A percentile compares a stretch with the other conserved stretches of the same genome.
These are phyloP conservation scores for Ectemnius cavifrons DNA, from an alignment of 2,888 invertebrate genomes.

Conservation along the genomic window DNA sequence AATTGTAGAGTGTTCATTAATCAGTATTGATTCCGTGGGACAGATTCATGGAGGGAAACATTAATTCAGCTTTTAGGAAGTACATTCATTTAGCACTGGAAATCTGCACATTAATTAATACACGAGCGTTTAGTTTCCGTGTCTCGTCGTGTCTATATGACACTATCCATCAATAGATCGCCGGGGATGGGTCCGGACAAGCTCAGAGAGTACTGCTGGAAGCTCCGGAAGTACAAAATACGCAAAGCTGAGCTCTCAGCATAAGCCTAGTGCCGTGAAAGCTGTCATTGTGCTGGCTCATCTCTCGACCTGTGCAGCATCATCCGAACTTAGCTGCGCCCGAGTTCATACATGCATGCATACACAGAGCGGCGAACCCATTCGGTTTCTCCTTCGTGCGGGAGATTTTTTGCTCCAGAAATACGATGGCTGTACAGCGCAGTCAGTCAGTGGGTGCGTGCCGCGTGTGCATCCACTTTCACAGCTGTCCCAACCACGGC, in stretches of 20 bases:
- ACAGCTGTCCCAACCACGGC: slow-evolving; percentile 59
- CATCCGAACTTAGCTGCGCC: slow-evolving; percentile 32
- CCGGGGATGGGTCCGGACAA: no score
- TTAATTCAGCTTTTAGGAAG: no score
- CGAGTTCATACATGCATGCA: slow-evolving; percentile 39
- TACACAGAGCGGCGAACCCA: slow-evolving; percentile 17
- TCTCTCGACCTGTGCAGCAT: slow-evolving; percentile 38
- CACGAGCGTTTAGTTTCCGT: no score
- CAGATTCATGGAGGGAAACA: no score
- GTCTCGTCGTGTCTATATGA: no score
- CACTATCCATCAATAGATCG: no score
- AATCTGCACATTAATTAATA: no score
- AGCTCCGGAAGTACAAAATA: not conserved
- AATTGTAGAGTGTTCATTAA: no score
- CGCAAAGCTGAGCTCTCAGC: slow-evolving; percentile 15
- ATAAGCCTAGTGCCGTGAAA: slow-evolving; percentile 56
- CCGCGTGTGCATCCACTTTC: slow-evolving; percentile 49
- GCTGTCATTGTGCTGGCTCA: slow-evolving; percentile 63
- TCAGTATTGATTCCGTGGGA: no score
- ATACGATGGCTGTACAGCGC: slow-evolving; percentile 57
- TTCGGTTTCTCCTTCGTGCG: slow-evolving; percentile 31
- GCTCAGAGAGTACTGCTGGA: no score
- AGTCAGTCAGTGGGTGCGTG: slow-evolving; percentile 64
- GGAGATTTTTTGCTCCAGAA: slow-evolving; percentile 67
- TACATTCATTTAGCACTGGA: no score